These are phyloP conservation scores for Thamnophis elegans DNA, from an alignment of 2,797 vertebrate genomes.

Conservation along the genomic window DNA sequence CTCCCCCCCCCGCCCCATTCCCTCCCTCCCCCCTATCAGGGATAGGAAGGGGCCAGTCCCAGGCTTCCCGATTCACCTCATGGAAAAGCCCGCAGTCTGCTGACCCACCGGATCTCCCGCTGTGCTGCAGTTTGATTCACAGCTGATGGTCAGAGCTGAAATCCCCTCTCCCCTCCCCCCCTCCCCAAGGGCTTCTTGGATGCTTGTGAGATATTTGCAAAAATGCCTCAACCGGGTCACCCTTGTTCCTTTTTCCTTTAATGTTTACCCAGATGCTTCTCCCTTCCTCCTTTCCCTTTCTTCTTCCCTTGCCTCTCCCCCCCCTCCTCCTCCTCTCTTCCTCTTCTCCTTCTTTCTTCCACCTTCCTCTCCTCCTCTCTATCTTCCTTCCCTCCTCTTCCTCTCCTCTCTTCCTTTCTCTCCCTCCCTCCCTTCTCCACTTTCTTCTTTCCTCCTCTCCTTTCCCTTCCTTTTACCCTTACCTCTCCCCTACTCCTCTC, in stretches of 20 bases:
- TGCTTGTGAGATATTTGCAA: not conserved
- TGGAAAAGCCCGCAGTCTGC: accelerated
- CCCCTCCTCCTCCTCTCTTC: too few species aligned
- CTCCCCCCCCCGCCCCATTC: not conserved
- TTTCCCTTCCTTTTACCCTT: too few species aligned
- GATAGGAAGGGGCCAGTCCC: not conserved
- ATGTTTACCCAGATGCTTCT: not conserved
- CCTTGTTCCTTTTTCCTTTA: not conserved
- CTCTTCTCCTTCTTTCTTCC: too few species aligned
- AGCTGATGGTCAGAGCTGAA: not conserved
- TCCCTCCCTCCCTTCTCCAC: too few species aligned
- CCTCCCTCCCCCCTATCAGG: not conserved
- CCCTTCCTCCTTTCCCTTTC: too few species aligned
- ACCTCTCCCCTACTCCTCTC: too few species aligned
- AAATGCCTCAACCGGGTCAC: not conserved
- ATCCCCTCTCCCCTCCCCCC: not conserved
- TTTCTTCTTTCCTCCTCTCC: too few species aligned
- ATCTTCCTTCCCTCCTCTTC: too few species aligned
- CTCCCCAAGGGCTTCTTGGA: not conserved
- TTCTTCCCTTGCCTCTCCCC: too few species aligned
- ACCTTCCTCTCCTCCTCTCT: too few species aligned
- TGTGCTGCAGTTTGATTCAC: not conserved
- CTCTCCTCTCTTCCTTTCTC: too few species aligned
- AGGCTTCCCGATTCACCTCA: not conserved
- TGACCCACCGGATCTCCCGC: not conserved